These are phyloP conservation scores for Lampris megalopsis DNA, from an alignment of 2,113 vertebrate species.

Conservation along the genomic window DNA sequence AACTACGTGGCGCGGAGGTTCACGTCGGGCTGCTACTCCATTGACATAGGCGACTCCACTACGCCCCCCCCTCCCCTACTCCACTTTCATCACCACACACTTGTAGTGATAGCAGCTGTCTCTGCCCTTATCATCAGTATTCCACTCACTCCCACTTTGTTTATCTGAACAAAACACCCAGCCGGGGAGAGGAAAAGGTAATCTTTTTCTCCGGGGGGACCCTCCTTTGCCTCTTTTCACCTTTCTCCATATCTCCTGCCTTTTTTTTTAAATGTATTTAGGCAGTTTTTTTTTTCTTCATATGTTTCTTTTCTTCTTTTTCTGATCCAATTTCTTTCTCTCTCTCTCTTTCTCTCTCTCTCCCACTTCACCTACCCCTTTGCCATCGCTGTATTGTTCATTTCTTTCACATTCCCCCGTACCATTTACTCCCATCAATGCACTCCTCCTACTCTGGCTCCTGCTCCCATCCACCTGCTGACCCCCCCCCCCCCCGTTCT, in stretches of 20 bases:
- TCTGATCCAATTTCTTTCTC: constrained; percentile 29
- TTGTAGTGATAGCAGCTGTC: constrained; percentile 62
- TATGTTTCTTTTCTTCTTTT: constrained; percentile 21
- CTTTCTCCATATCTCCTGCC: constrained; percentile 39
- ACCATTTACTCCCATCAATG: neutral
- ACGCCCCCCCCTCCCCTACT: constrained; percentile 49
- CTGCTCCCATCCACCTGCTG: neutral
- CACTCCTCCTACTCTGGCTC: neutral
- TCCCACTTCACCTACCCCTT: constrained; percentile 1
- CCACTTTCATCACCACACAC: constrained; percentile 62
- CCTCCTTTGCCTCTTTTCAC: constrained; percentile 45
- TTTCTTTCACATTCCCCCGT: neutral
- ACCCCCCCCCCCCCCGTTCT: neutral
- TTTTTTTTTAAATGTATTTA: too few relatives aligned
- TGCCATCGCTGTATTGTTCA: neutral
- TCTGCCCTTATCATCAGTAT: constrained; percentile 54
- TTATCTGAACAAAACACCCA: constrained; percentile 67
- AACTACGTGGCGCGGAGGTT: too few relatives aligned
- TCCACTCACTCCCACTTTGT: constrained; percentile 57
- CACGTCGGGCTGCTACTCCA: too few relatives aligned
- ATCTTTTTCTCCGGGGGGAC: constrained; percentile 44
- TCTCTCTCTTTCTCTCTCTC: constrained; percentile 22
- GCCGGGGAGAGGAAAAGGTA: constrained; percentile 47
- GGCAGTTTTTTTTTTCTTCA: too few relatives aligned
- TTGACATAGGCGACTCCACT: constrained; percentile 34